phyloP scores from a whole-genome alignment of 1,140 invertebrate species.

The Probaryconus sp. region DNA sequence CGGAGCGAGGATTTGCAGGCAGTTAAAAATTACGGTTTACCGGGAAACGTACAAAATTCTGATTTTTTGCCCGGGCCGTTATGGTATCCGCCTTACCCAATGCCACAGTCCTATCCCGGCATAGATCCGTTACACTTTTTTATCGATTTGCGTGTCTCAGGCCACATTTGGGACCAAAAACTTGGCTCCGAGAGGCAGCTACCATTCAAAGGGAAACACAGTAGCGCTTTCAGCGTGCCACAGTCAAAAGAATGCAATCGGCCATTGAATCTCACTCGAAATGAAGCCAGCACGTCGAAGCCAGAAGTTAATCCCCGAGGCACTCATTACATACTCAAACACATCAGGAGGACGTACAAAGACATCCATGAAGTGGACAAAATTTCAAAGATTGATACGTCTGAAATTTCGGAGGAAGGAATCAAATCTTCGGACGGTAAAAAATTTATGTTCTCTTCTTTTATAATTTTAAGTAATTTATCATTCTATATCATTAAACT shows the following conservation, averaged over 20 bases:
- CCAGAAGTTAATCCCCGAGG: slow-evolving; percentile 66
- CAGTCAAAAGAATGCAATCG: slow-evolving; percentile 73
- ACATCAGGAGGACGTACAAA: slow-evolving; percentile 70
- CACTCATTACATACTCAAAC: slow-evolving; percentile 77
- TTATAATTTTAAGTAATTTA: too few species aligned
- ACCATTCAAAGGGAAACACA: slow-evolving; percentile 74
- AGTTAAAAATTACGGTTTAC: slow-evolving; percentile 66
- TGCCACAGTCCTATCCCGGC: slow-evolving; percentile 82
- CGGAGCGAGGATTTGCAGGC: slow-evolving; percentile 65
- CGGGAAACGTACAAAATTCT: slow-evolving; percentile 61
- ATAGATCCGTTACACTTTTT: slow-evolving; percentile 89
- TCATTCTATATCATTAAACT: too few species aligned
- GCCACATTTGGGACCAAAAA: slow-evolving; percentile 88
- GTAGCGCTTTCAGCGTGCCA: slow-evolving; percentile 77
- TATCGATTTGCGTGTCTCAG: slow-evolving; percentile 87
- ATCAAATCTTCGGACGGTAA: slow-evolving; percentile 26
- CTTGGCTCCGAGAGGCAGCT: slow-evolving; percentile 66
- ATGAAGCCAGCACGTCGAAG: slow-evolving; percentile 63
- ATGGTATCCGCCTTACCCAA: slow-evolving; percentile 86
- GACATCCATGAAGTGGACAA: slow-evolving; percentile 49
- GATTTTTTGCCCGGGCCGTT: slow-evolving; percentile 82
- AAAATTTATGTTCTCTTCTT: too few species aligned
- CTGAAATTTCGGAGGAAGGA: slow-evolving; percentile 26
- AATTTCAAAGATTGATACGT: slow-evolving; percentile 12
- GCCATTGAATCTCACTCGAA: slow-evolving; percentile 70